phyloP scores from a whole-genome alignment of 2,888 invertebrate species.

The Dicranocentrus wangi region DNA sequence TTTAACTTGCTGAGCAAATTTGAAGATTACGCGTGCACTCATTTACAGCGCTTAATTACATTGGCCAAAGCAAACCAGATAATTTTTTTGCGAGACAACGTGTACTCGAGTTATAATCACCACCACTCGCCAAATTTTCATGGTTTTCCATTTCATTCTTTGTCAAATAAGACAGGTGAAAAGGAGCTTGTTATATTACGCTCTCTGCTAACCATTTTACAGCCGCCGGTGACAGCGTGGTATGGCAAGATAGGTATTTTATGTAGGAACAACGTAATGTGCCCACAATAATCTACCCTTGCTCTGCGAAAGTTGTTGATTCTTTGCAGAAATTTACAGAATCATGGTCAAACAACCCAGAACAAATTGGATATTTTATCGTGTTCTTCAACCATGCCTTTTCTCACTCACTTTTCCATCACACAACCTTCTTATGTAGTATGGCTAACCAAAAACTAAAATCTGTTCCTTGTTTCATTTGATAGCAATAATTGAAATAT shows the following conservation, averaged over 20 bases:
- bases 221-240: slow-evolving; percentile 11
- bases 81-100: background rate
- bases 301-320: slow-evolving; percentile 5
- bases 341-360: slow-evolving; percentile 36
- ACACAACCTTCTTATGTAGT: too few relatives aligned
- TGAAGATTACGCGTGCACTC: slow-evolving; percentile 2
- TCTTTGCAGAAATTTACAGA: slow-evolving; percentile 27
- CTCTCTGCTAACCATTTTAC: too few relatives aligned
- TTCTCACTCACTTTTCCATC: slow-evolving; percentile 1
- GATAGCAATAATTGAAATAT: too few relatives aligned
- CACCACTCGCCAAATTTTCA: slow-evolving; percentile 19
- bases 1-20: background rate
- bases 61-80: background rate
- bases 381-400: slow-evolving; percentile 26
- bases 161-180: background rate
- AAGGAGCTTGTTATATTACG: slow-evolving; percentile 16
- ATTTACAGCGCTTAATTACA: background rate
- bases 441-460: too few relatives aligned
- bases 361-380: slow-evolving; percentile 40
- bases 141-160: slow-evolving; percentile 32
- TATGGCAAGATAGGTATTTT: too few relatives aligned
- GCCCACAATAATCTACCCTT: background rate
- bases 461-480: too few relatives aligned
- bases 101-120: slow-evolving; percentile 7
- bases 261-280: background rate